Percentiles rank a stretch among this genome's conserved stretches.
Evolutionary conservation across 2,888 invertebrate genomes (phyloP).

Genomic region (Iselma pallidipennis): DNA sequence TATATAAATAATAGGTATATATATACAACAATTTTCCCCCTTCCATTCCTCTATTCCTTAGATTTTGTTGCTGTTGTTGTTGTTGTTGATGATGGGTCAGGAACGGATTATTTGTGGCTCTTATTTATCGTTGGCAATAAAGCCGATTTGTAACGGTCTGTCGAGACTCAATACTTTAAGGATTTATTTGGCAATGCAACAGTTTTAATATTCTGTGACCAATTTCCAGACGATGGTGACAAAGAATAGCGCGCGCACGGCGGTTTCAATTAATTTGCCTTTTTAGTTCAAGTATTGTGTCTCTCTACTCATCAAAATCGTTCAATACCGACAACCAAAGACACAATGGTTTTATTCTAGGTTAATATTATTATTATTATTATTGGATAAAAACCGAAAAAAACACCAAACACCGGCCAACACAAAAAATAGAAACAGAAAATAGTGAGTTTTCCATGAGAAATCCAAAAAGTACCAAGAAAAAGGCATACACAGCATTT

Average conservation of each 20-base stretch:
- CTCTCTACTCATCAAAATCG: too few species aligned
- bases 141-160: slow-evolving; percentile 42
- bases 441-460: too few species aligned
- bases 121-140: slow-evolving; percentile 42
- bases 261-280: slow-evolving; percentile 12
- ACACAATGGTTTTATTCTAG: too few species aligned
- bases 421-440: too few species aligned
- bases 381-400: too few species aligned
- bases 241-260: slow-evolving; percentile 15
- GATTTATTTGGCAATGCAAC: slow-evolving; percentile 40
- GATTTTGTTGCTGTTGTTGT: background rate
- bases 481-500: too few species aligned
- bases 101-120: slow-evolving; percentile 32
- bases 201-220: slow-evolving; percentile 42
- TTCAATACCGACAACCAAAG: too few species aligned
- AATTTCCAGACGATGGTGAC: slow-evolving; percentile 32
- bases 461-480: too few species aligned
- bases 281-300: background rate
- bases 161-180: slow-evolving; percentile 25
- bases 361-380: too few species aligned
- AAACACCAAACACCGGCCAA: too few species aligned
- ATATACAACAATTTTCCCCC: background rate
- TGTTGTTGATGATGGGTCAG: background rate
- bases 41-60: background rate
- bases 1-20: background rate